These are phyloP conservation scores for Pseudorectes ferrugineus DNA, from an alignment of 2,113 vertebrate genomes.

Conservation along the genomic window DNA sequence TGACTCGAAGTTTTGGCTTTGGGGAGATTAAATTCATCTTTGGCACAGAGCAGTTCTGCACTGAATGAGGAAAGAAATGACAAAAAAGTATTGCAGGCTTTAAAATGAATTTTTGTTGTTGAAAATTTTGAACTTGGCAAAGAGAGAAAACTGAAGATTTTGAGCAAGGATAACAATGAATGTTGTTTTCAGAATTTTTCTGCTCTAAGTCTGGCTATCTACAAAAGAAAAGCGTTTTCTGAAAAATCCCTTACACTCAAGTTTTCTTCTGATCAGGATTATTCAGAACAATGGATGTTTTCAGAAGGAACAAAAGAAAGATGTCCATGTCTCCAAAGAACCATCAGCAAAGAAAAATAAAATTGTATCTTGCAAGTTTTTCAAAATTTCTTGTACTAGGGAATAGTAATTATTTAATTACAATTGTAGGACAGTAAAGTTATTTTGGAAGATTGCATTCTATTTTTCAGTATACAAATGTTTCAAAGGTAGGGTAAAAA, in stretches of 20 bases:
- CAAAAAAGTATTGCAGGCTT: background rate
- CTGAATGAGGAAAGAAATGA: background rate
- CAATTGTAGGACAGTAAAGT: background rate
- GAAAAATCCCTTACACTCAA: background rate
- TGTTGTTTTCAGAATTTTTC: background rate
- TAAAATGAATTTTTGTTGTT: background rate
- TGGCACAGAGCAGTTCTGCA: background rate
- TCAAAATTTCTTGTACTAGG: background rate
- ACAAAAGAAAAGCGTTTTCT: background rate
- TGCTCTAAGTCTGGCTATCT: background rate
- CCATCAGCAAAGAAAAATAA: background rate
- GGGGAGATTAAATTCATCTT: background rate
- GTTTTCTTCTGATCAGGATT: background rate
- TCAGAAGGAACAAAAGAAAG: background rate
- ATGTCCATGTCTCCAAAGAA: background rate
- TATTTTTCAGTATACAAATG: background rate
- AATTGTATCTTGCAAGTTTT: background rate
- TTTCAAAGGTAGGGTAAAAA: background rate
- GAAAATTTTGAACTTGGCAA: background rate
- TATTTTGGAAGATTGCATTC: background rate
- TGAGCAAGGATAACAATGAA: background rate
- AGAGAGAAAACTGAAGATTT: background rate
- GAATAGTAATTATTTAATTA: background rate
- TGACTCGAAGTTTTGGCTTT: slow-evolving; percentile 15
- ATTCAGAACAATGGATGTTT: background rate